phyloP scores from a whole-genome alignment of 1,140 invertebrate genomes.

The Papilio xuthus region DNA sequence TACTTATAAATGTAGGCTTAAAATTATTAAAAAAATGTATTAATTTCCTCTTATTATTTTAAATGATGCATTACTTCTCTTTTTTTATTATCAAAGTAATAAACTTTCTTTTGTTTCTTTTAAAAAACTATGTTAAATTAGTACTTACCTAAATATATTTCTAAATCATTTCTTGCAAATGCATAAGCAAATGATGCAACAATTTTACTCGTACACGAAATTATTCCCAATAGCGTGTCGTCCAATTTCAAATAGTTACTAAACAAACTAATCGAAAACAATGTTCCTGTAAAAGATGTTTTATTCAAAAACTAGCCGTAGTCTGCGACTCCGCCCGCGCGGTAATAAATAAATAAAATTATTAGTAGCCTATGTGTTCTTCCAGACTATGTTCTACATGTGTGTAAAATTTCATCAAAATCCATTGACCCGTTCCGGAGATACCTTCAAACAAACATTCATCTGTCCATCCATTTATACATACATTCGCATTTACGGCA shows the following conservation, averaged over 20 bases:
- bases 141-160: conserved; percentile 88
- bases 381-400: too few relatives aligned
- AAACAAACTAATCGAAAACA: conserved; percentile 89
- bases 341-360: too few relatives aligned
- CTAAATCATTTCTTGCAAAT: conserved; percentile 87
- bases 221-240: conserved; percentile 89
- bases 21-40: too few relatives aligned
- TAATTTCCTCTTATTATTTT: neutral
- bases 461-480: too few relatives aligned
- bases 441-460: too few relatives aligned
- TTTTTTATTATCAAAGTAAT: too few relatives aligned
- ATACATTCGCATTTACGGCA: too few relatives aligned
- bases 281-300: conserved; percentile 83
- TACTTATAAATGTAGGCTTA: neutral
- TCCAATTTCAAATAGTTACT: conserved; percentile 89
- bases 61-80: too few relatives aligned
- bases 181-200: conserved; percentile 89
- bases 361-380: too few relatives aligned
- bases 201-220: conserved; percentile 90
- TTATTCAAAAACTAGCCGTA: conserved; percentile 20
- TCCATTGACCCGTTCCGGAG: too few relatives aligned
- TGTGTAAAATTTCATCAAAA: too few relatives aligned
- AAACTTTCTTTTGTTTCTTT: neutral
- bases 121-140: neutral
- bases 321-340: neutral